Evolutionary conservation across 1,140 invertebrate species (phyloP).

Genomic region (Pinna nobilis): DNA sequence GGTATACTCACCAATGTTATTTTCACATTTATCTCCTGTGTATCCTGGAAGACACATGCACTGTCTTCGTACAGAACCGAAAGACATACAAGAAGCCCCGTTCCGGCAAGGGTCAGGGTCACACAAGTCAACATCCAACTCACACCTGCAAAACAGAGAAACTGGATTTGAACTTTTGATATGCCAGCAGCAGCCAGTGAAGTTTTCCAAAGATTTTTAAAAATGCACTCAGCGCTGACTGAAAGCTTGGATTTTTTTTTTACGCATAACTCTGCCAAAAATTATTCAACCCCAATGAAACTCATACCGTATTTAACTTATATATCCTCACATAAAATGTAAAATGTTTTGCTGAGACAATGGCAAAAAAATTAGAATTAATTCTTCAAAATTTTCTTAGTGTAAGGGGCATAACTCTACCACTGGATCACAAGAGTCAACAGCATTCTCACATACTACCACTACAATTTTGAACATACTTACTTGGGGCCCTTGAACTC

Average conservation of each 20-base stretch:
- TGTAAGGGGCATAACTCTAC: too few species aligned
- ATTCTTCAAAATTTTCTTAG: too few species aligned
- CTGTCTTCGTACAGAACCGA: slow-evolving; percentile 35
- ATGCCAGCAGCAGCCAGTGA: background rate
- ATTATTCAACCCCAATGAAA: too few species aligned
- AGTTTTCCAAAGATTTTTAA: background rate
- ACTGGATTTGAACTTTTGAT: too few species aligned
- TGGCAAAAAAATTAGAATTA: too few species aligned
- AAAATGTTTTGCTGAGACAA: background rate
- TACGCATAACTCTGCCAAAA: background rate
- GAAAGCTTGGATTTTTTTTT: background rate
- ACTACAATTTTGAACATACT: too few species aligned
- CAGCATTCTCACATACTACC: too few species aligned
- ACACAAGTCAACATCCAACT: slow-evolving; percentile 14
- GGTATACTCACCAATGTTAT: slow-evolving; percentile 40
- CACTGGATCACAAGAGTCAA: too few species aligned
- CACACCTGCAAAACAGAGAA: slow-evolving; percentile 5
- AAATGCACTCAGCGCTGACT: background rate
- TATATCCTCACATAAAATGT: background rate
- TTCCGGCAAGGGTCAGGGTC: slow-evolving; percentile 39
- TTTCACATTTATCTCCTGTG: slow-evolving; percentile 43
- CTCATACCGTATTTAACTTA: background rate
- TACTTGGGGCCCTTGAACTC: slow-evolving; percentile 20
- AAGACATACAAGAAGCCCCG: slow-evolving; percentile 30
- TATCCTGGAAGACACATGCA: slow-evolving; percentile 47